Percentiles rank a stretch among this genome's conserved stretches.
These are phyloP conservation scores for Grammomys surdaster DNA, from an alignment of 2,113 vertebrate species.

Conservation along the genomic window DNA sequence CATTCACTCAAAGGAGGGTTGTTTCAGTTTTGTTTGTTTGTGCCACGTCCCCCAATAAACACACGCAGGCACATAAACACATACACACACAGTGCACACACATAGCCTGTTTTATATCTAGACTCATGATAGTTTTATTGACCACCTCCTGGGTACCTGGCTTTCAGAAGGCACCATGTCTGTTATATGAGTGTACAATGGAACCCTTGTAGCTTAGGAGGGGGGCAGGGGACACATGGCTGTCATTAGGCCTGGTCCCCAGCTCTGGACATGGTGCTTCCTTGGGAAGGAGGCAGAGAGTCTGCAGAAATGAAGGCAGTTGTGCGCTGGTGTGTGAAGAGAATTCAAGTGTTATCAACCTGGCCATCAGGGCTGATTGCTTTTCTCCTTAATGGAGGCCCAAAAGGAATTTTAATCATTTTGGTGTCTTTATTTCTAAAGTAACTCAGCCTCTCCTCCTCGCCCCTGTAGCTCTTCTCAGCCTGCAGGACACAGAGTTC, in stretches of 20 bases:
- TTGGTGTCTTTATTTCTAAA: conserved; percentile 44
- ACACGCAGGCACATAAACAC: neutral
- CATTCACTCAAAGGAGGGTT: neutral
- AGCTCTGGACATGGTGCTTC: neutral
- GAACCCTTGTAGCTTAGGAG: neutral
- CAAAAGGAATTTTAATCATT: conserved; percentile 28
- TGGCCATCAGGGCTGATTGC: neutral
- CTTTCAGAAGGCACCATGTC: neutral
- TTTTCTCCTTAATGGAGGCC: neutral
- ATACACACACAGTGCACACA: neutral
- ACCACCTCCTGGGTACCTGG: neutral
- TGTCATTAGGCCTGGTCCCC: neutral
- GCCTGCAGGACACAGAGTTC: neutral
- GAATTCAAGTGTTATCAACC: neutral
- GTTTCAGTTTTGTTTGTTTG: neutral
- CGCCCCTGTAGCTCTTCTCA: neutral
- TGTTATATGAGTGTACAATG: conserved; percentile 25
- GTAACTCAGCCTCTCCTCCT: neutral
- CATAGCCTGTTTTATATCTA: neutral
- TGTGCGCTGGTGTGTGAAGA: neutral
- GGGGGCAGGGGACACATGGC: neutral
- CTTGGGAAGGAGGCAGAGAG: neutral
- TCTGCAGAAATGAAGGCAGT: conserved; percentile 12
- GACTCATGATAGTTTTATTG: neutral
- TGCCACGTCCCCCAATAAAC: neutral